Evolutionary conservation across 2,797 vertebrate genomes (phyloP).

Genomic region (Euthynnus affinis): DNA sequence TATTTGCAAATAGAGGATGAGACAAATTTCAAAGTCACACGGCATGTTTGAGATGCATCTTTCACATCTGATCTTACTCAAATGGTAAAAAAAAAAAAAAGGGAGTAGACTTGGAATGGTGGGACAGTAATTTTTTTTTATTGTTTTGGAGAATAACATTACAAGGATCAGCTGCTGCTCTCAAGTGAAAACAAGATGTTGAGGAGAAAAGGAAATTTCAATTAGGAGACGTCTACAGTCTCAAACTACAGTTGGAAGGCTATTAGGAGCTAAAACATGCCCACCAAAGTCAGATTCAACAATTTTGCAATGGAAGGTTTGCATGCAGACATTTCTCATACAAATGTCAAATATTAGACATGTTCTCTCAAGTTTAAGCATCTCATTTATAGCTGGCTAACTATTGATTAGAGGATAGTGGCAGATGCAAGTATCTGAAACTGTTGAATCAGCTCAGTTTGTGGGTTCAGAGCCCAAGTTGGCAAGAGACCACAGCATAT

Average conservation of each 20-base stretch:
- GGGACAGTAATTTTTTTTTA: background rate
- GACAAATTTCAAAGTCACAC: background rate
- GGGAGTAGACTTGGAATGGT: background rate
- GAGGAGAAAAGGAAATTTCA: background rate
- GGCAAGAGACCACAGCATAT: background rate
- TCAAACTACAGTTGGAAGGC: no score
- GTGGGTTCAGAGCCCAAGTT: background rate
- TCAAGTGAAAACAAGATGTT: background rate
- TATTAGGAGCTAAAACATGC: background rate
- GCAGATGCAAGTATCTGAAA: constrained; percentile 11
- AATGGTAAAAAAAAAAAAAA: constrained; percentile 1
- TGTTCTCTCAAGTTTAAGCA: background rate
- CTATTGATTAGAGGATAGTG: background rate
- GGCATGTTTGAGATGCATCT: background rate
- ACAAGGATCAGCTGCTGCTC: background rate
- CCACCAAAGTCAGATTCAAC: background rate
- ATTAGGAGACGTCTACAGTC: no score
- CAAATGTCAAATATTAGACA: background rate
- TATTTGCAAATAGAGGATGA: background rate
- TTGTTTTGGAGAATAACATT: background rate
- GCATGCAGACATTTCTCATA: background rate
- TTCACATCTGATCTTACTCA: constrained; percentile 13
- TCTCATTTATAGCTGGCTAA: background rate
- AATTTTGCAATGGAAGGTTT: background rate
- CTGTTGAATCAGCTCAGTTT: constrained; percentile 5